Percentiles rank a stretch among this genome's conserved stretches.
Evolutionary conservation across 2,888 invertebrate genomes (phyloP).

Genomic region (Drosophila macrospina): DNA sequence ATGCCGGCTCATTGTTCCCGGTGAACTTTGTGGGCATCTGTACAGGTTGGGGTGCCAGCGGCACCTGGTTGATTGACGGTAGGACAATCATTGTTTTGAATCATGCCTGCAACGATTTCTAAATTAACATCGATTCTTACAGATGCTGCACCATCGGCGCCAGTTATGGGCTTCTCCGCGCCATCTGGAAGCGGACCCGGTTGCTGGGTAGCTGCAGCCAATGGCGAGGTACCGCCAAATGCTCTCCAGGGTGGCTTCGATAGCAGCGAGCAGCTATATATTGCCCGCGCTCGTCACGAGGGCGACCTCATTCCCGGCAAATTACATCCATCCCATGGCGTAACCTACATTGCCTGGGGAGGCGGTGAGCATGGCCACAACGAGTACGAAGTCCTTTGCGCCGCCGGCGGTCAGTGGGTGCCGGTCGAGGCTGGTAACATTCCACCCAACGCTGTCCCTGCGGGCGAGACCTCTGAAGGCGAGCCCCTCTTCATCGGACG

Average conservation of each 20-base stretch:
- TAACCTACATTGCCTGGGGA: slow-evolving; percentile 92
- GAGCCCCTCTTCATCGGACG: slow-evolving; percentile 93
- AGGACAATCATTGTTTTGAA: slow-evolving; percentile 51
- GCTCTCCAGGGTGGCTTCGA: slow-evolving; percentile 89
- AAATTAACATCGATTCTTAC: slow-evolving; percentile 26
- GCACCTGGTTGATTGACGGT: slow-evolving; percentile 94
- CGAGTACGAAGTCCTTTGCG: slow-evolving; percentile 90
- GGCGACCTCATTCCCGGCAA: slow-evolving; percentile 93
- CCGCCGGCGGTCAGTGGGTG: slow-evolving; percentile 89
- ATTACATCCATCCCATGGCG: slow-evolving; percentile 88
- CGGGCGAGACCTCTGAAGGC: slow-evolving; percentile 91
- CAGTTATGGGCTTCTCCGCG: slow-evolving; percentile 70
- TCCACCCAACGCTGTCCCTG: slow-evolving; percentile 91
- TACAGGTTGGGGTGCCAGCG: slow-evolving; percentile 94
- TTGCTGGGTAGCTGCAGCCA: slow-evolving; percentile 88
- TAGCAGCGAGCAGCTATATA: slow-evolving; percentile 87
- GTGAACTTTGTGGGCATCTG: slow-evolving; percentile 92
- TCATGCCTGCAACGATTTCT: not conserved
- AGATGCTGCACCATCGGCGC: slow-evolving; percentile 72
- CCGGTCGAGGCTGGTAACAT: slow-evolving; percentile 88
- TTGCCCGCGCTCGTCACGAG: slow-evolving; percentile 89
- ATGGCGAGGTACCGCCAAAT: slow-evolving; percentile 89
- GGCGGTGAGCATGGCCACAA: slow-evolving; percentile 89
- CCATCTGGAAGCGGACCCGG: slow-evolving; percentile 83
- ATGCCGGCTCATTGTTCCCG: slow-evolving; percentile 90